Conservation (phyloP, 1,140 invertebrate genomes). For the Vanessa tameamea region DNA sequence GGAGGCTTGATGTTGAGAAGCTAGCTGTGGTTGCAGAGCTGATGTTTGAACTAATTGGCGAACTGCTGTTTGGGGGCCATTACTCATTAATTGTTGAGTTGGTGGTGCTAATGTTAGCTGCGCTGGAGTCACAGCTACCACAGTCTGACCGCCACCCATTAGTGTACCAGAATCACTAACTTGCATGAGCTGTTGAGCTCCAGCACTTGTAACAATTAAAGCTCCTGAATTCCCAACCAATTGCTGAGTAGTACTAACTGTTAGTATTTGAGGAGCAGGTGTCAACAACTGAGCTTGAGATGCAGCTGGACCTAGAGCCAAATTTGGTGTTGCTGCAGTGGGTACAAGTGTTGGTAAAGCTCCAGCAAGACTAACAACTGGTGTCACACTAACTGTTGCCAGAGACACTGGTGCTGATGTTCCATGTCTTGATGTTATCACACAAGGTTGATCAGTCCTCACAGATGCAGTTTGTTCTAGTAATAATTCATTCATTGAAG, state of each 20-base stretch:
- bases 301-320: constrained; percentile 67
- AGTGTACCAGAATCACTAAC: constrained; percentile 74
- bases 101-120: constrained; percentile 71
- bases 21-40: constrained; percentile 64
- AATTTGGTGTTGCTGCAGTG: constrained; percentile 64
- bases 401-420: constrained; percentile 73
- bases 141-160: constrained; percentile 74
- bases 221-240: constrained; percentile 73
- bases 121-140: constrained; percentile 72
- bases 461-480: constrained; percentile 68
- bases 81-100: constrained; percentile 68
- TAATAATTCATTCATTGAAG: constrained; percentile 78
- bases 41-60: constrained; percentile 73
- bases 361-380: constrained; percentile 71
- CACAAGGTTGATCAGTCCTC: constrained; percentile 68
- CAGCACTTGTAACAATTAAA: constrained; percentile 75
- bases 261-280: constrained; percentile 72
- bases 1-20: constrained; percentile 63
- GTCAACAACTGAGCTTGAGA: constrained; percentile 72
- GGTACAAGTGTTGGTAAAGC: constrained; percentile 68
- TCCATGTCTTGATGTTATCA: constrained; percentile 73
- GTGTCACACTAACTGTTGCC: constrained; percentile 75
- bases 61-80: constrained; percentile 64
- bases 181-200: constrained; percentile 76
- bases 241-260: constrained; percentile 75